Conservation (phyloP, 1,140 invertebrate species). For the Drosophila jambulina region DNA sequence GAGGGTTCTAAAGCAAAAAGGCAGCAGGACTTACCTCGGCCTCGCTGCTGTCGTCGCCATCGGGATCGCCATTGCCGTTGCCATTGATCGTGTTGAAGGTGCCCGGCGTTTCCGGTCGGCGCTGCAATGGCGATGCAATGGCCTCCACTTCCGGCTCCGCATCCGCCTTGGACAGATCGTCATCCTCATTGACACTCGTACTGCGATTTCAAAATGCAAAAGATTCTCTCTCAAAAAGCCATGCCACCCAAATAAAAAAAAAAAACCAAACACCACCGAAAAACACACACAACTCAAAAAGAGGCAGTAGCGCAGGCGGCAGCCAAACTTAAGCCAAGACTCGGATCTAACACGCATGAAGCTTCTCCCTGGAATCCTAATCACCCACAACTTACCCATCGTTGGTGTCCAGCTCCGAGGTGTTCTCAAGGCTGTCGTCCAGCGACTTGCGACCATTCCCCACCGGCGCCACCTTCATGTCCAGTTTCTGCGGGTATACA, state of each 20-base stretch:
- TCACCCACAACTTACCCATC: constrained; percentile 71
- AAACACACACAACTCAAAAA: constrained; percentile 39
- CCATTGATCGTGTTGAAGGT: constrained; percentile 42
- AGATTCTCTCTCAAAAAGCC: constrained; percentile 67
- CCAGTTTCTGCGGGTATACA: constrained; percentile 54
- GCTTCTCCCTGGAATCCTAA: not conserved
- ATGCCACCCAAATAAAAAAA: constrained; percentile 44
- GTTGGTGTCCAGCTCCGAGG: constrained; percentile 76
- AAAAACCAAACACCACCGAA: constrained; percentile 15
- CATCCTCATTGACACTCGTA: constrained; percentile 72
- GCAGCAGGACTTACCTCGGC: constrained; percentile 60
- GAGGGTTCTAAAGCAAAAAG: constrained; percentile 4
- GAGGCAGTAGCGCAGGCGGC: constrained; percentile 17
- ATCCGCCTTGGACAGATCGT: constrained; percentile 71
- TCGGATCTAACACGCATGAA: constrained; percentile 24
- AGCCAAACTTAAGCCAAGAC: constrained; percentile 39
- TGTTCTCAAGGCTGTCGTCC: constrained; percentile 80
- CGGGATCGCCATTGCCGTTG: constrained; percentile 44
- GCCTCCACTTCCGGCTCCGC: constrained; percentile 35
- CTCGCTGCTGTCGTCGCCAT: constrained; percentile 41
- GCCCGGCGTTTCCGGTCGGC: constrained; percentile 69
- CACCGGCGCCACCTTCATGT: constrained; percentile 55
- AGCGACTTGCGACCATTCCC: constrained; percentile 68
- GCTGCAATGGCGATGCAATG: constrained; percentile 39
- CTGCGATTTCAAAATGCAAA: constrained; percentile 78